Base-by-base conservation (phyloP, 1,140 invertebrate species). In the Alviniconcha marisindica region DNA sequence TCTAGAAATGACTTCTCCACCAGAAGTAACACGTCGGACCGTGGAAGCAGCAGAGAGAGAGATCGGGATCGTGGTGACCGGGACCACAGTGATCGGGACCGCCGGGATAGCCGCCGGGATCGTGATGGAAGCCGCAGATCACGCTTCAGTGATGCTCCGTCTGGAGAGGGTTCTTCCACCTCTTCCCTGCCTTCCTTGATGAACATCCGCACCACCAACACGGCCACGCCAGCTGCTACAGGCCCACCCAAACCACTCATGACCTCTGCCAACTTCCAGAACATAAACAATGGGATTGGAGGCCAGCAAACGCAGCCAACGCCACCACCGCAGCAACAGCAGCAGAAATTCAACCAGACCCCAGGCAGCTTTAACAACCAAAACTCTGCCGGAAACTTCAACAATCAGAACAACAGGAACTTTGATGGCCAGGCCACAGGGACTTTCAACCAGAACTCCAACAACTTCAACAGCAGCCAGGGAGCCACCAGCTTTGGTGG, bases 51-150 rank as follows among this genome's bases (percentile, higher is more conserved):
- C 81, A 63, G 77, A 82, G 85, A 83, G 42, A 63, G 87, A 48
- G 90, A 86, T 69, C 76, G 81, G 38, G 42, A 77, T 74, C 42
- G 82, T 38, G 80, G 79, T 54, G n/a, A 66, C n/a, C 38, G 78
- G 42, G 78, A 80, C 54, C 44, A 77, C n/a, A 77, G 51, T 56
- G 51, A 54, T 63, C 71, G 71, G 12, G 71, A 74, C 36, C 33
- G 73, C 40, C 48, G 73, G 42, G 73, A 76, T n/a, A 54, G 73
- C 38, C 73, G 73, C 10, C 73, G 42, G n/a, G 73, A 76, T 0
- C 73, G 73, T 28, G 73, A 76, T 5, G 73, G 73, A 51, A 48
- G 44, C 31, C 56, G 78, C 14, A 12, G 51, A 42, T 80, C 78
- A 28, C 78, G 78, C 2, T 80, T 80, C 56, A 63, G 56, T 31